A percentile compares a stretch with the other conserved stretches of the same genome.
phyloP scores from a whole-genome alignment of 1,140 invertebrate genomes.

The Macrosteles quadrilineatus region DNA sequence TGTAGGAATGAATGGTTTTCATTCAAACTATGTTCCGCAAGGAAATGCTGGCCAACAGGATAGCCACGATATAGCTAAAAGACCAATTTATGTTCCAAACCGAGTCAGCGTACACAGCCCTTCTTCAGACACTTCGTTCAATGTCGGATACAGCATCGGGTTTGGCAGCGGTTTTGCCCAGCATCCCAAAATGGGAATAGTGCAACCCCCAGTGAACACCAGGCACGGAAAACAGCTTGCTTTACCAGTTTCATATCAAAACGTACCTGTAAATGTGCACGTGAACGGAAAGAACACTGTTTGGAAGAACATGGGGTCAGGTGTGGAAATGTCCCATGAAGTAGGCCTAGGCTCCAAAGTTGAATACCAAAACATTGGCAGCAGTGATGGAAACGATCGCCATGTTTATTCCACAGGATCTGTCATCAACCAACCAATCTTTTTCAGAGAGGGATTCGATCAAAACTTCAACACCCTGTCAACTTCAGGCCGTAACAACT shows the following conservation, averaged over 20 bases:
- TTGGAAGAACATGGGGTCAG: constrained; percentile 36
- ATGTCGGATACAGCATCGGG: constrained; percentile 39
- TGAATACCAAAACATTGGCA: neutral
- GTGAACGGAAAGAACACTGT: constrained; percentile 34
- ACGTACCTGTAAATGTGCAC: constrained; percentile 23
- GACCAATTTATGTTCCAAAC: constrained; percentile 18
- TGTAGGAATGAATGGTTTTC: neutral
- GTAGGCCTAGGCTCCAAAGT: neutral
- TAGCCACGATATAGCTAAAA: neutral
- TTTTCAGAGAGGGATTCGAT: neutral
- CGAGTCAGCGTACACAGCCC: constrained; percentile 7
- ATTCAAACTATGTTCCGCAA: neutral
- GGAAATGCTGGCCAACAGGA: neutral
- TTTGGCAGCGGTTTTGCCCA: constrained; percentile 29
- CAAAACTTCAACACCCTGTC: constrained; percentile 11
- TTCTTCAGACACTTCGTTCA: constrained; percentile 28
- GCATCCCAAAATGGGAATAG: constrained; percentile 22
- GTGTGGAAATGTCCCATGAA: constrained; percentile 37
- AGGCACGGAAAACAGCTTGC: neutral
- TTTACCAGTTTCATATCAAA: neutral
- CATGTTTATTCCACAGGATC: neutral
- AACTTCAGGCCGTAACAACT: constrained; percentile 27
- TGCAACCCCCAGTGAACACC: neutral
- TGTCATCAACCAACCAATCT: neutral
- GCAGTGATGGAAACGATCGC: neutral